Evolutionary conservation across 2,888 invertebrate genomes (phyloP).

Genomic region (Petrolisthes cinctipes): DNA sequence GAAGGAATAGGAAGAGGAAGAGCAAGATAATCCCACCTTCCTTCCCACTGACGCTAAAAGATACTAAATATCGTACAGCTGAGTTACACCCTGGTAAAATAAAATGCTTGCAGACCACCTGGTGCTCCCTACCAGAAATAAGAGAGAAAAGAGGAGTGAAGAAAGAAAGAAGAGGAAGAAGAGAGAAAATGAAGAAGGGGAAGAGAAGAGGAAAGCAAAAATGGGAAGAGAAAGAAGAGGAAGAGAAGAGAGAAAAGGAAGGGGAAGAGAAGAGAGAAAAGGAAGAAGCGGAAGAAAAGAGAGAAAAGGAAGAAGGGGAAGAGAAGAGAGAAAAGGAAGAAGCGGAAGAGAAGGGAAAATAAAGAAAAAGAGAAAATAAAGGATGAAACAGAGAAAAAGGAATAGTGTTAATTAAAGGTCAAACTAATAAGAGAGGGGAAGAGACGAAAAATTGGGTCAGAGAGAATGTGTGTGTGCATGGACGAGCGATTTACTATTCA

Average conservation of each 20-base stretch:
- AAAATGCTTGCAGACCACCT: not conserved
- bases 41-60: not conserved
- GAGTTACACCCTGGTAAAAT: not conserved
- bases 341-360: not conserved
- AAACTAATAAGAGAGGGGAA: not conserved
- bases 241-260: not conserved
- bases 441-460: not conserved
- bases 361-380: not conserved
- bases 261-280: not conserved
- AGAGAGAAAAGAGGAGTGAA: not conserved
- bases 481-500: too few species aligned
- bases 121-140: not conserved
- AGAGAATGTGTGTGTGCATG: not conserved
- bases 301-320: not conserved
- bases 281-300: not conserved
- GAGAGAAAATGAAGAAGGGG: not conserved
- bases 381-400: not conserved
- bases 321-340: not conserved
- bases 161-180: not conserved
- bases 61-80: not conserved
- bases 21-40: not conserved
- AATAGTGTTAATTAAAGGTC: not conserved
- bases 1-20: not conserved
- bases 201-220: not conserved
- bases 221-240: not conserved